These are phyloP conservation scores for Cartodere bifasciata DNA, from an alignment of 2,888 invertebrate genomes.

Conservation along the genomic window DNA sequence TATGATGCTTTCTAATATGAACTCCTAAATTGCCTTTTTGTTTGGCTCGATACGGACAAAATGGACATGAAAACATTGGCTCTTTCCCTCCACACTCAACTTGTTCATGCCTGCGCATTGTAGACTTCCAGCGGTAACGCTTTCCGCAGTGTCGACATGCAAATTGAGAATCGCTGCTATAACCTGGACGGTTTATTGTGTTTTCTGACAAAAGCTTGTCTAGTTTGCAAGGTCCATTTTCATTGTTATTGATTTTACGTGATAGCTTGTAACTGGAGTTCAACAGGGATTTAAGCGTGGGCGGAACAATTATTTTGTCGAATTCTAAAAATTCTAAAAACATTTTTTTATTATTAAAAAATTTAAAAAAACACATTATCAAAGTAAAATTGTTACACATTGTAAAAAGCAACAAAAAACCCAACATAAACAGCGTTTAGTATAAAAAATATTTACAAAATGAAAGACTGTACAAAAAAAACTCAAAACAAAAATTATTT, in stretches of 20 bases:
- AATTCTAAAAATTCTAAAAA: constrained; percentile 21
- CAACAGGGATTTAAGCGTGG: constrained; percentile 29
- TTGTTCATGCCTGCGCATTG: constrained; percentile 58
- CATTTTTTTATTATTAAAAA: too few species aligned
- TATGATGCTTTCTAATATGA: constrained; percentile 67
- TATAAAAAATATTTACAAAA: constrained; percentile 1
- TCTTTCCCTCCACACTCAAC: constrained; percentile 74
- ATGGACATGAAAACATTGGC: constrained; percentile 68
- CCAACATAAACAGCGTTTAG: too few species aligned
- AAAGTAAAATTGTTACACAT: too few species aligned
- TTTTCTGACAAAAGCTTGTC: constrained; percentile 21
- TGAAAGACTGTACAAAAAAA: too few species aligned
- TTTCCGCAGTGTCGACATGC: constrained; percentile 76
- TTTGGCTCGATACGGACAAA: constrained; percentile 70
- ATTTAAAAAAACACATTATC: constrained; percentile 5
- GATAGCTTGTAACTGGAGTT: constrained; percentile 14
- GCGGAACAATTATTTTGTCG: constrained; percentile 28
- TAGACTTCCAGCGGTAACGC: constrained; percentile 76
- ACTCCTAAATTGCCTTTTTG: constrained; percentile 73
- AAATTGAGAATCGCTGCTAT: constrained; percentile 47
- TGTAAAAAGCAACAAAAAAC: too few species aligned
- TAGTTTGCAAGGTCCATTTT: constrained; percentile 21
- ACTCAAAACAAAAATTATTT: too few species aligned
- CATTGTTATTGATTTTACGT: constrained; percentile 11
- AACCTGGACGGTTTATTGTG: constrained; percentile 28